Evolutionary conservation across 1,140 invertebrate genomes (phyloP).

Genomic region (Neodiprion lecontei): DNA sequence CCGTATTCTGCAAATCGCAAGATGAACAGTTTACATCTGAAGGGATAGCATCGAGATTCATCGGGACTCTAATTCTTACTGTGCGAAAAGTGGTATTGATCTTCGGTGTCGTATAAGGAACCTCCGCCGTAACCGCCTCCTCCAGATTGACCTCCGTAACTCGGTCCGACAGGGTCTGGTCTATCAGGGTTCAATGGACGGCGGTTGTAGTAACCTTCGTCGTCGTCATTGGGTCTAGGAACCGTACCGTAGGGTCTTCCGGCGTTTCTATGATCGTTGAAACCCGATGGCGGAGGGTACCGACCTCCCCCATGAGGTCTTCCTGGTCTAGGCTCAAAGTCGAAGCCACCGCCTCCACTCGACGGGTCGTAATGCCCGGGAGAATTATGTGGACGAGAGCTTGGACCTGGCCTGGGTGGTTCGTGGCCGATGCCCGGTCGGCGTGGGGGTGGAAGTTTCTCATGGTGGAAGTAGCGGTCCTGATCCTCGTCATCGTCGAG

Average conservation of each 20-base stretch:
- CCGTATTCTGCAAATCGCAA: not conserved
- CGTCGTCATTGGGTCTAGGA: slow-evolving; percentile 11
- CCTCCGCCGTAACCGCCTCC: not conserved
- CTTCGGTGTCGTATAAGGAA: not conserved
- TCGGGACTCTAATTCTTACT: not conserved
- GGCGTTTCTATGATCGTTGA: not conserved
- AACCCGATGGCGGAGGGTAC: slow-evolving; percentile 3
- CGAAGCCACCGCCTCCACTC: too few relatives aligned
- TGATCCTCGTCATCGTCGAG: slow-evolving; percentile 14
- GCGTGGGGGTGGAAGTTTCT: too few relatives aligned
- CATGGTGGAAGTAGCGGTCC: not conserved
- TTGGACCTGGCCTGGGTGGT: too few relatives aligned
- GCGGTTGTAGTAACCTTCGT: too few relatives aligned
- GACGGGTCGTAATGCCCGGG: not conserved
- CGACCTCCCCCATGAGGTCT: not conserved
- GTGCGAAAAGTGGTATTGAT: not conserved
- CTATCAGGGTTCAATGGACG: slow-evolving; percentile 26
- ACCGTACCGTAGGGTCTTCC: slow-evolving; percentile 14
- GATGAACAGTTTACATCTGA: too few relatives aligned
- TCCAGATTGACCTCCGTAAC: not conserved
- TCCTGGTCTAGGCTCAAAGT: not conserved
- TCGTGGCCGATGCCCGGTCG: too few relatives aligned
- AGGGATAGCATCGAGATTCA: too few relatives aligned
- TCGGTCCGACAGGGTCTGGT: slow-evolving; percentile 19
- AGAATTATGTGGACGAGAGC: too few relatives aligned